Evolutionary conservation across 1,140 invertebrate genomes (phyloP).

Genomic region (Atta cephalotes): DNA sequence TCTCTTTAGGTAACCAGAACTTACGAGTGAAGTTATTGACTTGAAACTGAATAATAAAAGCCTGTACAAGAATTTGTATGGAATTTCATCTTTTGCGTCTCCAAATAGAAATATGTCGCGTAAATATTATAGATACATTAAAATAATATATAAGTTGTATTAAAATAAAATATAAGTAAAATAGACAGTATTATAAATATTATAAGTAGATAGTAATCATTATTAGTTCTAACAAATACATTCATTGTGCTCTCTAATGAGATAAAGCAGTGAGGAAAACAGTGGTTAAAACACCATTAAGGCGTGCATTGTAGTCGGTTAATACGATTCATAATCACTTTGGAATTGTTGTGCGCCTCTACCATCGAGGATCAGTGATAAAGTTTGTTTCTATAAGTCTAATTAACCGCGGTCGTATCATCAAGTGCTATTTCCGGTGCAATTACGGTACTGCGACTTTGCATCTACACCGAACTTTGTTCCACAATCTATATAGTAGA

Average conservation of each 20-base stretch:
- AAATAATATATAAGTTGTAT: not conserved
- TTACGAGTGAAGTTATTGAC: not conserved
- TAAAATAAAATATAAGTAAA: not conserved
- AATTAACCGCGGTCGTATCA: slow-evolving; percentile 68
- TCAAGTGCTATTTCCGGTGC: slow-evolving; percentile 42
- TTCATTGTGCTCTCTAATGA: slow-evolving; percentile 47
- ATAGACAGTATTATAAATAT: not conserved
- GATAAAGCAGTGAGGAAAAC: slow-evolving; percentile 62
- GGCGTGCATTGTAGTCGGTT: slow-evolving; percentile 67
- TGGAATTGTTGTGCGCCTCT: slow-evolving; percentile 58
- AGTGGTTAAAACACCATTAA: slow-evolving; percentile 62
- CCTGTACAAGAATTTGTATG: not conserved
- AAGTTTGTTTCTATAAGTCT: slow-evolving; percentile 71
- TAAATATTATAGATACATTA: slow-evolving; percentile 19
- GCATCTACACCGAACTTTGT: slow-evolving; percentile 11
- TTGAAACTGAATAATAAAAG: not conserved
- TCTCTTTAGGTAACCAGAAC: not conserved
- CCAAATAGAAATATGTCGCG: not conserved
- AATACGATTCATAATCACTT: slow-evolving; percentile 70
- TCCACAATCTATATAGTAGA: not conserved
- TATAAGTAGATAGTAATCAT: not conserved
- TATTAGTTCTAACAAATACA: not conserved
- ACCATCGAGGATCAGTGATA: slow-evolving; percentile 55
- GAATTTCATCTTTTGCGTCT: slow-evolving; percentile 2
- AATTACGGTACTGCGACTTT: slow-evolving; percentile 59